phyloP scores from a whole-genome alignment of 2,797 vertebrate species.

The Arctocebus calabarensis region DNA sequence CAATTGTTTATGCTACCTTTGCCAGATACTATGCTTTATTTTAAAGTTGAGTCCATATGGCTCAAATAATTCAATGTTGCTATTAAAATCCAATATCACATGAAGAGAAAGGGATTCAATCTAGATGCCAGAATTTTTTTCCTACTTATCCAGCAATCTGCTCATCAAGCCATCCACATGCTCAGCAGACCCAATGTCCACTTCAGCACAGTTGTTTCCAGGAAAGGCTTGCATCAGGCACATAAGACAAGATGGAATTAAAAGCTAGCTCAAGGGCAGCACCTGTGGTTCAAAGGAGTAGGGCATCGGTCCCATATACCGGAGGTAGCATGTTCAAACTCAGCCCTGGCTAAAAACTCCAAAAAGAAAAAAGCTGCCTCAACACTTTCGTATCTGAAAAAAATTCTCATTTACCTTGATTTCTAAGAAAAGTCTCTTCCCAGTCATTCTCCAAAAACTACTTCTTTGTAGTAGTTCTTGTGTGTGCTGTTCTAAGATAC shows the following conservation, averaged over 20 bases:
- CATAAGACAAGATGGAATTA: background rate
- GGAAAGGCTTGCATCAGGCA: background rate
- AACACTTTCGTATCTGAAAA: background rate
- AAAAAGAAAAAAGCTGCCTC: background rate
- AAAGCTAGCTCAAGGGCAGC: background rate
- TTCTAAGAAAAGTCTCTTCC: background rate
- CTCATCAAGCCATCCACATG: rapidly evolving
- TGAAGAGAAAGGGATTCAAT: background rate
- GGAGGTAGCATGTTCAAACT: too few relatives aligned
- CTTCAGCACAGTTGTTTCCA: background rate
- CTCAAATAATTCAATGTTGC: background rate
- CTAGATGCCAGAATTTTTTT: background rate
- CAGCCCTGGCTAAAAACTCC: too few relatives aligned
- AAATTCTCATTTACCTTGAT: slow-evolving; percentile 7
- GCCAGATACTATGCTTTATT: background rate
- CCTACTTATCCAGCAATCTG: background rate
- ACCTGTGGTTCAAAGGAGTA: too few relatives aligned
- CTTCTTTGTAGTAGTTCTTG: background rate
- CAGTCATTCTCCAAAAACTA: background rate
- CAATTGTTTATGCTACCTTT: background rate
- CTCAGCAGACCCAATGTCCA: background rate
- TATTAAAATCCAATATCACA: background rate
- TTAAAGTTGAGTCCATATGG: background rate
- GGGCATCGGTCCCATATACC: too few relatives aligned
- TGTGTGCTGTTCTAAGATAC: slow-evolving; percentile 7